phyloP scores from a whole-genome alignment of 2,797 vertebrate species.

The Tympanoctomys barrerae region DNA sequence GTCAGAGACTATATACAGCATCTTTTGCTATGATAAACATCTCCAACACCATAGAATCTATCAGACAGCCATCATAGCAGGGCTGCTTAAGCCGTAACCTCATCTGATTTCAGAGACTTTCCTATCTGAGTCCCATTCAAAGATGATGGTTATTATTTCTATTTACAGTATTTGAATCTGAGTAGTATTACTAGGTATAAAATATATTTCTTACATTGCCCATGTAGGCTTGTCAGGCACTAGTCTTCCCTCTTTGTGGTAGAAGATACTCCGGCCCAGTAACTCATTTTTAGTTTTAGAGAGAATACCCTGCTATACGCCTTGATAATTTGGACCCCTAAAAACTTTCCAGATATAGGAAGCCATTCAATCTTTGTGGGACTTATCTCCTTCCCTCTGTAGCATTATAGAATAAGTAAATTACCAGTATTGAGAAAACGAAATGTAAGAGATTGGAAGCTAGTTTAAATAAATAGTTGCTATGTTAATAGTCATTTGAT shows the following conservation, averaged over 20 bases:
- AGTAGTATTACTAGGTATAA: background rate
- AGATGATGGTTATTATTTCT: background rate
- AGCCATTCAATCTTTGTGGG: background rate
- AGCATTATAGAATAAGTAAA: background rate
- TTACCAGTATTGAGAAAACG: background rate
- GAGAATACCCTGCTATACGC: background rate
- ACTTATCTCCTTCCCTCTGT: background rate
- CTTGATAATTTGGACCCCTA: background rate
- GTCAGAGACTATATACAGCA: background rate
- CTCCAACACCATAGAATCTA: background rate
- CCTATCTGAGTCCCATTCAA: background rate
- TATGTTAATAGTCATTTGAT: background rate
- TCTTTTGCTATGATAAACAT: background rate
- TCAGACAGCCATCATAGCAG: background rate
- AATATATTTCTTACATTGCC: background rate
- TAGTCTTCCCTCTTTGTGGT: background rate
- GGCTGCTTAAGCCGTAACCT: background rate
- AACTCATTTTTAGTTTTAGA: background rate
- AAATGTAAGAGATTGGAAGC: background rate
- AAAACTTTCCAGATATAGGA: background rate
- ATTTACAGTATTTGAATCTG: background rate
- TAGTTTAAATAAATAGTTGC: constrained; percentile 11
- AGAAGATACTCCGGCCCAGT: background rate
- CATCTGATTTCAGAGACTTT: background rate
- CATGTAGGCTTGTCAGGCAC: background rate